Evolutionary conservation across 2,888 invertebrate genomes (phyloP).

Genomic region (Catotricha subobsoleta): DNA sequence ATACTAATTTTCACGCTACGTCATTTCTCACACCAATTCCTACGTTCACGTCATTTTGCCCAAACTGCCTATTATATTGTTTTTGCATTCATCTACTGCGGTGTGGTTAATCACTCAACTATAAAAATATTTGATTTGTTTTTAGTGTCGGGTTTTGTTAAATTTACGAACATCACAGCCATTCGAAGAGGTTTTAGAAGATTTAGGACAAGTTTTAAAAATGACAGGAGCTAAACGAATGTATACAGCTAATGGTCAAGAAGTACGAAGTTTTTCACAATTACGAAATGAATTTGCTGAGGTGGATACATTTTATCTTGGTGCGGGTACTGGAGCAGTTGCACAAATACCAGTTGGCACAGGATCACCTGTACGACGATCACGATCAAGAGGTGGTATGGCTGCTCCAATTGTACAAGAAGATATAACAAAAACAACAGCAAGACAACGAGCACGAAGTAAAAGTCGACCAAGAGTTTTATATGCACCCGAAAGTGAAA

Average conservation of each 20-base stretch:
- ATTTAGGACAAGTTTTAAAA: slow-evolving; percentile 81
- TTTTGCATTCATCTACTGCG: too few species aligned
- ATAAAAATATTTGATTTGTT: too few species aligned
- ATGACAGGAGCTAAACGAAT: slow-evolving; percentile 80
- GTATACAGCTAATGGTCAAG: slow-evolving; percentile 82
- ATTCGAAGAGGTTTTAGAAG: slow-evolving; percentile 84
- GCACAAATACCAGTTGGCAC: slow-evolving; percentile 30
- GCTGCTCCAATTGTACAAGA: slow-evolving; percentile 28
- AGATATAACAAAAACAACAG: slow-evolving; percentile 30
- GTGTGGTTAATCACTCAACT: too few species aligned
- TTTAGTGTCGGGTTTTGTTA: slow-evolving; percentile 71
- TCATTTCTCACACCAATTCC: too few species aligned
- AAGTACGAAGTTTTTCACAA: slow-evolving; percentile 88
- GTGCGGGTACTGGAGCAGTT: slow-evolving; percentile 30
- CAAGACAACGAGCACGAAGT: slow-evolving; percentile 52
- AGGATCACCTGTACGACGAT: slow-evolving; percentile 46
- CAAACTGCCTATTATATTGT: too few species aligned
- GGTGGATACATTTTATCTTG: slow-evolving; percentile 78
- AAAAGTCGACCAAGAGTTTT: slow-evolving; percentile 72
- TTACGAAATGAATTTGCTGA: slow-evolving; percentile 82
- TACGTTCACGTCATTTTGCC: too few species aligned
- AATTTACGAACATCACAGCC: slow-evolving; percentile 85
- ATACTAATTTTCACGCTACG: too few species aligned
- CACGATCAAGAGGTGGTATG: slow-evolving; percentile 35
- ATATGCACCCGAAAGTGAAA: slow-evolving; percentile 68